These are phyloP conservation scores for Penaeus chinensis DNA, from an alignment of 1,140 invertebrate genomes.

Conservation along the genomic window DNA sequence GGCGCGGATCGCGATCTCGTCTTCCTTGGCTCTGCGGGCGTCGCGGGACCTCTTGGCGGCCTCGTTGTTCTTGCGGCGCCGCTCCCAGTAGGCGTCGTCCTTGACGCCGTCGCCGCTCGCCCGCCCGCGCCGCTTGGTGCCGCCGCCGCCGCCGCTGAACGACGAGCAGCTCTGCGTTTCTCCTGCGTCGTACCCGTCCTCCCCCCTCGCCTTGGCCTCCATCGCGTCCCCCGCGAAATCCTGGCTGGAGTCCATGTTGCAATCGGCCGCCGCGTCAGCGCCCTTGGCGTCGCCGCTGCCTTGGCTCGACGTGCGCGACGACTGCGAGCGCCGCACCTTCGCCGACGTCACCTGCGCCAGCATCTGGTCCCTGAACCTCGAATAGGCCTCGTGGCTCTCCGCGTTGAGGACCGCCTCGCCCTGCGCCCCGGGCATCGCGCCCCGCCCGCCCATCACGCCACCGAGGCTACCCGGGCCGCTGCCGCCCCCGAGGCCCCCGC, in stretches of 20 bases:
- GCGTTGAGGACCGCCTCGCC: conserved; percentile 70
- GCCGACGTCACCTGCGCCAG: conserved; percentile 75
- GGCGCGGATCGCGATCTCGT: conserved; percentile 89
- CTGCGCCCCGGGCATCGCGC: conserved; percentile 66
- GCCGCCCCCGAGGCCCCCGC: background rate
- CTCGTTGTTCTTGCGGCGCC: conserved; percentile 92
- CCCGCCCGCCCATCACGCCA: background rate
- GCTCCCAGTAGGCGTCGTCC: conserved; percentile 65
- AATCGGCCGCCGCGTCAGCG: background rate
- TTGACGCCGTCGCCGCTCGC: conserved; percentile 56
- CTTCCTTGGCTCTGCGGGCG: conserved; percentile 87
- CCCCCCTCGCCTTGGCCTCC: background rate
- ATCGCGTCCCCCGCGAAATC: too few species aligned
- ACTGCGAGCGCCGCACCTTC: conserved; percentile 69
- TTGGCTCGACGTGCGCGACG: conserved; percentile 6
- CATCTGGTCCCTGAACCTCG: conserved; percentile 76
- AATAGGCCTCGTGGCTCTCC: conserved; percentile 73
- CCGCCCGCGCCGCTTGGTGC: conserved; percentile 33
- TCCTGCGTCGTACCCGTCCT: background rate
- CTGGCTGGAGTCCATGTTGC: too few species aligned
- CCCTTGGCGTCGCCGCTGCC: background rate
- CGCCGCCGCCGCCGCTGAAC: background rate
- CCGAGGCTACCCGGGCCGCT: background rate
- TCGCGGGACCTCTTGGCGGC: conserved; percentile 95
- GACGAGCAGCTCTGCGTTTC: background rate